Evolutionary conservation across 2,888 invertebrate genomes (phyloP).

Genomic region (Corythucha ciliata): DNA sequence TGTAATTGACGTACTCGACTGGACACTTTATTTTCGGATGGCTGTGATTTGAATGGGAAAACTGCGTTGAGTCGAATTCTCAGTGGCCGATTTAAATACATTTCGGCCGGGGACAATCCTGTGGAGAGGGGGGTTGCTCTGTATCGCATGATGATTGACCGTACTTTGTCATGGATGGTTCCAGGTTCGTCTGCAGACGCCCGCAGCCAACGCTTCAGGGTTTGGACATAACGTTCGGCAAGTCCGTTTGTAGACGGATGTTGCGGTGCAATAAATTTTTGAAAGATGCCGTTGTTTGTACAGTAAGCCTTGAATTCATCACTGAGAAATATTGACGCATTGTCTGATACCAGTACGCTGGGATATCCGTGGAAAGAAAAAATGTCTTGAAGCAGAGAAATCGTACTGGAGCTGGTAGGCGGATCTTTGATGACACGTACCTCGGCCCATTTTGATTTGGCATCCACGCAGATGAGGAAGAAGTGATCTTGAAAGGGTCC

Average conservation of each 20-base stretch:
- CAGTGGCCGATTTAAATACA: too few relatives aligned
- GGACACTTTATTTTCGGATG: too few relatives aligned
- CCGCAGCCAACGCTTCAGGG: too few relatives aligned
- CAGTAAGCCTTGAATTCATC: constrained; percentile 32
- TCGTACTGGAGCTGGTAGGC: constrained; percentile 31
- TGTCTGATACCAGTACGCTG: constrained; percentile 33
- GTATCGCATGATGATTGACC: too few relatives aligned
- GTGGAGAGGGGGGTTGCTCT: too few relatives aligned
- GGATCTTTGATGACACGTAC: constrained; percentile 10
- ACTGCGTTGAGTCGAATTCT: too few relatives aligned
- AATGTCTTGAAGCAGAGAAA: constrained; percentile 31
- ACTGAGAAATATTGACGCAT: constrained; percentile 23
- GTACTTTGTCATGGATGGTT: too few relatives aligned
- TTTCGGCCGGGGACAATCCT: too few relatives aligned
- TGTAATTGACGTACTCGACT: too few relatives aligned
- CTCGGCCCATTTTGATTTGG: constrained; percentile 28
- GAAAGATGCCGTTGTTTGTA: constrained; percentile 29
- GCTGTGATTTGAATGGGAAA: too few relatives aligned
- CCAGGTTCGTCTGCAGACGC: too few relatives aligned
- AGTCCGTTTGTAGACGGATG: constrained; percentile 20
- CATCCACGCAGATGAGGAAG: constrained; percentile 24
- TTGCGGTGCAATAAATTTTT: constrained; percentile 18
- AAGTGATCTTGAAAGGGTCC: constrained; percentile 7
- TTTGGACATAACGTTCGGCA: constrained; percentile 26
- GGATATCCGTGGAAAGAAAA: constrained; percentile 34